Conservation (phyloP, 2,113 vertebrate genomes). For the Astatoreochromis straeleni region DNA sequence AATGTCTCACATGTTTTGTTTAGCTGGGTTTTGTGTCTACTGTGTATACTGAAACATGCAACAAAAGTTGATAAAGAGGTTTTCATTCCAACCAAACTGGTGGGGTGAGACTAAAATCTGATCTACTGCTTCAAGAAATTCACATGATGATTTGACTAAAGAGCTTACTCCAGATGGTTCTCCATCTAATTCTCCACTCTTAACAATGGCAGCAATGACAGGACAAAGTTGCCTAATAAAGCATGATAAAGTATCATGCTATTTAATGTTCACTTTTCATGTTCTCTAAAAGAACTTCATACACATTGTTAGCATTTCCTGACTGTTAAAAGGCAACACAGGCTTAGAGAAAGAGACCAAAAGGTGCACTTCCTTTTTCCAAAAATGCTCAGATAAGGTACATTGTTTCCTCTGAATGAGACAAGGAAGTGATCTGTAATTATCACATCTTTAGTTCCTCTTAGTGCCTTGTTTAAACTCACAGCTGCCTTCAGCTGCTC, state of each 20-base stretch:
- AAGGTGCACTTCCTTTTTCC: conserved; percentile 60
- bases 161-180: not conserved
- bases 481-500: not conserved
- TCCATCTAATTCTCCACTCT: not conserved
- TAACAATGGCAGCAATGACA: not conserved
- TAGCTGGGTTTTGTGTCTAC: not conserved
- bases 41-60: not conserved
- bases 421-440: conserved; percentile 66
- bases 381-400: conserved; percentile 39
- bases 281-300: not conserved
- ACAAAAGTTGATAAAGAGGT: not conserved
- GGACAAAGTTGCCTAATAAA: not conserved
- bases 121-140: not conserved
- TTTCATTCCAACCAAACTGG: not conserved
- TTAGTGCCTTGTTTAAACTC: conserved; percentile 43
- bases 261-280: not conserved
- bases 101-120: not conserved
- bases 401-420: conserved; percentile 55
- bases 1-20: not conserved
- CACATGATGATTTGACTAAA: not conserved
- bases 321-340: not conserved
- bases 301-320: not conserved
- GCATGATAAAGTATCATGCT: not conserved
- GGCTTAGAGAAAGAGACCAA: not conserved
- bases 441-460: conserved; percentile 54